These are phyloP conservation scores for Columba livia DNA, from an alignment of 2,113 vertebrate genomes.

Conservation along the genomic window DNA sequence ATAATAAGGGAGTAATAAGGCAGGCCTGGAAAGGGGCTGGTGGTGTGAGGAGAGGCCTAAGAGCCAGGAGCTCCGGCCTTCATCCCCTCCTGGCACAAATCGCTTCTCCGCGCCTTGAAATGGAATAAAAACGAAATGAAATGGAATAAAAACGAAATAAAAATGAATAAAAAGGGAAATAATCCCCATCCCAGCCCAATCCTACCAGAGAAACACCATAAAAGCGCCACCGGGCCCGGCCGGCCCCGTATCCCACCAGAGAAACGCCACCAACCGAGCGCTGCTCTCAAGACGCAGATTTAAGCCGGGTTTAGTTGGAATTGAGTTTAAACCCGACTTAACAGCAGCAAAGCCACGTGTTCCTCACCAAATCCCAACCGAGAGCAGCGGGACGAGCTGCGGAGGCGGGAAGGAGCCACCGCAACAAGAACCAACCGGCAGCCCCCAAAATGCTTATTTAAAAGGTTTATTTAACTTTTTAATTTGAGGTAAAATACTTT, in stretches of 20 bases:
- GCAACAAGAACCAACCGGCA: no score
- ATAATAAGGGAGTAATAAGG: no score
- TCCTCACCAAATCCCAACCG: not conserved
- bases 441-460: constrained; percentile 19
- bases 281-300: not conserved
- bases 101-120: no score
- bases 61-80: no score
- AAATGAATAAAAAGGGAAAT: no score
- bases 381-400: not conserved
- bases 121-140: not conserved
- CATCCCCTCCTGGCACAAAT: no score
- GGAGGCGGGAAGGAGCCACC: no score
- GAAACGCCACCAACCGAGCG: no score
- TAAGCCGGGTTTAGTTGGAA: not conserved
- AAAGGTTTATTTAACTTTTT: constrained; percentile 78
- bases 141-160: not conserved
- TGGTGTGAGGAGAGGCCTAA: no score
- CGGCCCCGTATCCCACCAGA: no score
- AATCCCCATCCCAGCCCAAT: not conserved
- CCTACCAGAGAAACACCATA: no score
- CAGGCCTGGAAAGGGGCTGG: no score
- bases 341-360: not conserved
- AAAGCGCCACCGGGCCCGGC: not conserved
- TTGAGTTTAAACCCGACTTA: not conserved
- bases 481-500: constrained; percentile 83